Percentiles rank a stretch among this genome's conserved stretches.
Evolutionary conservation across 2,113 vertebrate genomes (phyloP).

Genomic region (Condylura cristata): DNA sequence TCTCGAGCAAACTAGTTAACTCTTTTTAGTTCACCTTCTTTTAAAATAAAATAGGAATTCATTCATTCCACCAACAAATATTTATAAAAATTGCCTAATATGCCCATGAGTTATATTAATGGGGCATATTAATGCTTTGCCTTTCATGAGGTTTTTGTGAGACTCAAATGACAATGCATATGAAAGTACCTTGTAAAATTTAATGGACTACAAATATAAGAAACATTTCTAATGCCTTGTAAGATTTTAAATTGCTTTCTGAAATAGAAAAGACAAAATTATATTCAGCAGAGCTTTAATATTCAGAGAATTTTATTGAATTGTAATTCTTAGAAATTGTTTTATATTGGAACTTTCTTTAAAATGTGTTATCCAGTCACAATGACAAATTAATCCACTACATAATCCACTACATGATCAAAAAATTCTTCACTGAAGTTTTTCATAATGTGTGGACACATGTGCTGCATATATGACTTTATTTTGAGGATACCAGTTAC

Average conservation of each 20-base stretch:
- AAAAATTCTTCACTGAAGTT: background rate
- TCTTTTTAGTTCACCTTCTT: slow-evolving; percentile 33
- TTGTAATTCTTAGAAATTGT: slow-evolving; percentile 68
- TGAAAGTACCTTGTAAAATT: slow-evolving; percentile 69
- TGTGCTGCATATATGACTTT: background rate
- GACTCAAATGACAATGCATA: slow-evolving; percentile 63
- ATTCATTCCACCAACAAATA: slow-evolving; percentile 21
- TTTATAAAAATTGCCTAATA: slow-evolving; percentile 62
- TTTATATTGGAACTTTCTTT: slow-evolving; percentile 62
- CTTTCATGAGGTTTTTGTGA: slow-evolving; percentile 43
- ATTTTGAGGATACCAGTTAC: background rate
- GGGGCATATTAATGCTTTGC: background rate
- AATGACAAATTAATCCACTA: slow-evolving; percentile 20
- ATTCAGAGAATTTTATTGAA: slow-evolving; percentile 71
- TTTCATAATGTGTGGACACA: background rate
- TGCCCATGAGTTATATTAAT: slow-evolving; percentile 39
- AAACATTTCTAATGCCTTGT: slow-evolving; percentile 69
- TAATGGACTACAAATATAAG: slow-evolving; percentile 72
- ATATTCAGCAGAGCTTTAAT: slow-evolving; percentile 65
- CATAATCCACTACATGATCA: background rate
- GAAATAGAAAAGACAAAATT: slow-evolving; percentile 70
- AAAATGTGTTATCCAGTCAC: slow-evolving; percentile 53
- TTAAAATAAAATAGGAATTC: background rate
- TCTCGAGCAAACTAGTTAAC: background rate
- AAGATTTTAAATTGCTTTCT: slow-evolving; percentile 71